Conservation (phyloP, 2,797 vertebrate species). For the Alosa sapidissima region DNA sequence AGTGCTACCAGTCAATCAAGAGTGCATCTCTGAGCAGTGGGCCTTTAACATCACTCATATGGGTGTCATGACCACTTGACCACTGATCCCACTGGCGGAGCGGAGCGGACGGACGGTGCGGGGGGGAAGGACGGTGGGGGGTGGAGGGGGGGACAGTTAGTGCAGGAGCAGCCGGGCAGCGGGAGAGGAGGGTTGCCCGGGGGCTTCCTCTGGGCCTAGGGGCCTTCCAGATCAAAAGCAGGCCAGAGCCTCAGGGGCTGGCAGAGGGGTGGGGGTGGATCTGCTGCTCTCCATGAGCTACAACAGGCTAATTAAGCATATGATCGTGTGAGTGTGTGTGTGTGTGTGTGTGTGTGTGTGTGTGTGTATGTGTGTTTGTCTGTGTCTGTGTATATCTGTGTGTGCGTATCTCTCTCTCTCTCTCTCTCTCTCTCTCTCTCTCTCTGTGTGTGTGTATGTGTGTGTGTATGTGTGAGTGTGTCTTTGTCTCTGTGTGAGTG, state of each 20-base stretch:
- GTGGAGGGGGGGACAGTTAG: background rate
- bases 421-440: too few species aligned
- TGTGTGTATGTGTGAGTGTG: background rate
- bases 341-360: background rate
- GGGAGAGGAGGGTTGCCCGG: background rate
- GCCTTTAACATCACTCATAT: too few species aligned
- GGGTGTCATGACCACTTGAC: background rate
- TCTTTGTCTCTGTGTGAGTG: background rate
- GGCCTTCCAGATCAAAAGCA: conserved; percentile 6
- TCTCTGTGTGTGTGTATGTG: background rate
- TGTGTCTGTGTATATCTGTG: background rate
- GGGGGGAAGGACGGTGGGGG: too few species aligned
- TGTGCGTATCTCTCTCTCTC: background rate
- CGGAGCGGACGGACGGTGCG: too few species aligned
- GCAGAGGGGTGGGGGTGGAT: background rate
- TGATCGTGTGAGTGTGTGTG: background rate
- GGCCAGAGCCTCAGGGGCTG: background rate
- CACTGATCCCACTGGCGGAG: background rate
- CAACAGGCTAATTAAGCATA: conserved; percentile 9
- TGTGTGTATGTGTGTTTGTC: background rate
- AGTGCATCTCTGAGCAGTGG: too few species aligned
- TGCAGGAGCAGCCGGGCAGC: background rate
- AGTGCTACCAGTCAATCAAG: too few species aligned
- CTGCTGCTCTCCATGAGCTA: background rate
- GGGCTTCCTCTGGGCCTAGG: background rate